Base-by-base conservation (phyloP, 2,888 invertebrate genomes). In the Tipula unca region DNA sequence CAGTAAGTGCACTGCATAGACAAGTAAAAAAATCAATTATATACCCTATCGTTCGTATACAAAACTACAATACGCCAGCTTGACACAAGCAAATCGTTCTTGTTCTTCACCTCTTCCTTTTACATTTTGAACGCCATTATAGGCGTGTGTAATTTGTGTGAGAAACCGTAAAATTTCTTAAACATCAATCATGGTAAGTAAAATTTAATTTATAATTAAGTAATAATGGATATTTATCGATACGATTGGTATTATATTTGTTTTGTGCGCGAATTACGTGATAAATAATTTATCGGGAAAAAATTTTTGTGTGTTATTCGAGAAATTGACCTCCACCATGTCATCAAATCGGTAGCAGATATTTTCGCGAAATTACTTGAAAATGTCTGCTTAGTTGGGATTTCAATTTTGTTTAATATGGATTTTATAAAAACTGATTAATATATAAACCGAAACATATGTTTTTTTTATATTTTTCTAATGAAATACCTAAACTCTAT, bases 61-160 rank as follows among this genome's bases (percentile, higher is more conserved):
- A 8, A 20, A 69, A 69, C 25, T 69, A 69, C 69, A 69, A 25
- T 69, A 69, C 83, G 83, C 83, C 83, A 83, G 83, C 83, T 83
- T 83, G 83, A 83, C 83, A 83, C 83, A 83, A 83, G 83, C 29
- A 83, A 83, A 25, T 83, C 32, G 83, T 35, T 39, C 36, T 36
- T 84, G 39, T 48, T 85, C 85, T 85, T 32, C 32, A 83, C 1
- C 86, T 86, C 87, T 88, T 92, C 92, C 95, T 96, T 96, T 96
- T 94, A 93, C 93, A 48, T 94, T 93, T 94, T 94, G 95, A 95
- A 94, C 96, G 96, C 96, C 96, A 95, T 95, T 93, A 94, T 93
- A 95, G 95, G 95, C 95, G 95, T 94, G 95, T 94, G 94, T 94
- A 94, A 93, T 94, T 93, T 93, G 92, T 92, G 92, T 93, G 92